phyloP scores from a whole-genome alignment of 2,888 invertebrate genomes.

The Pimpla rufipes region DNA sequence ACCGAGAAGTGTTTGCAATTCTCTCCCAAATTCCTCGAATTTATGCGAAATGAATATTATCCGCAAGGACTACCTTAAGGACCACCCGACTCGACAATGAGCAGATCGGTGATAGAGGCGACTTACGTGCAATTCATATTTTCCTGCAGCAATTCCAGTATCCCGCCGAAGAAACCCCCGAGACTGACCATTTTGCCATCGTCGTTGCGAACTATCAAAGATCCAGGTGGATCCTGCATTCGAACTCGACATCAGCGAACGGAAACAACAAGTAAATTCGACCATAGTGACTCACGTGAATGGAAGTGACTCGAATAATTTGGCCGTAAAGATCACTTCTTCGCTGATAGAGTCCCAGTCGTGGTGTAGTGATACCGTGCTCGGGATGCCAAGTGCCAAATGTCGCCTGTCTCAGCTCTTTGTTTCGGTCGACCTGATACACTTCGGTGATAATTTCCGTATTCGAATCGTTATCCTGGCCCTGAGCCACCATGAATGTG shows the following conservation, averaged over 20 bases:
- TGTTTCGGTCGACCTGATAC: slow-evolving; percentile 77
- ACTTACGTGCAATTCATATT: slow-evolving; percentile 83
- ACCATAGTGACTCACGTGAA: slow-evolving; percentile 75
- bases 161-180: slow-evolving; percentile 81
- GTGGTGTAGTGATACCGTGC: slow-evolving; percentile 73
- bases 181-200: slow-evolving; percentile 75
- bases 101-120: neutral
- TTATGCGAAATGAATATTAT: too few relatives aligned
- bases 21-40: too few relatives aligned
- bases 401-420: slow-evolving; percentile 70
- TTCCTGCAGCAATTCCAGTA: slow-evolving; percentile 79
- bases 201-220: slow-evolving; percentile 73
- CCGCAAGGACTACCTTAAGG: too few relatives aligned
- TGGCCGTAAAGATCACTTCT: slow-evolving; percentile 80
- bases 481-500: slow-evolving; percentile 76
- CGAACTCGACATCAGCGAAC: slow-evolving; percentile 3
- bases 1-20: too few relatives aligned
- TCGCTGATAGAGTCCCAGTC: slow-evolving; percentile 78
- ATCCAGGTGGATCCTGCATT: slow-evolving; percentile 81
- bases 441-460: slow-evolving; percentile 78
- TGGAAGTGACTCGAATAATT: slow-evolving; percentile 77
- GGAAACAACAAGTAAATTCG: neutral
- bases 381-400: slow-evolving; percentile 78
- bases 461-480: slow-evolving; percentile 42
- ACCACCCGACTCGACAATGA: too few relatives aligned